Evolutionary conservation across 2,113 vertebrate species (phyloP), one percentile per base, ranked within the genome.

Genomic region (Chaetodon trifascialis): DNA sequence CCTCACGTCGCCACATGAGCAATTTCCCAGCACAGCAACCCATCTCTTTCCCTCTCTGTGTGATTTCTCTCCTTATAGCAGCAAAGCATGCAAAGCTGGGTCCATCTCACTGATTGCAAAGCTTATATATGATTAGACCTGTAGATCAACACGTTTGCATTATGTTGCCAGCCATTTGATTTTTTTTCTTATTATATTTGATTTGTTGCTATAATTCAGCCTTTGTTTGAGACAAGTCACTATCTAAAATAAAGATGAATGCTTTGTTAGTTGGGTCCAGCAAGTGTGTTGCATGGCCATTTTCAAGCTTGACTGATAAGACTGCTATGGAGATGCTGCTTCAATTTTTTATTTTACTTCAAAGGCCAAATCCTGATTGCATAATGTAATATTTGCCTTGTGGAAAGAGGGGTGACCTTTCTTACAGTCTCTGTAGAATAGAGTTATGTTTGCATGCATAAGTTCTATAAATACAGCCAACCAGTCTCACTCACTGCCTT

Each of bases 371-470:
- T 64, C 49, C 19, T 65, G 46, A 56, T 81, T 81, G 46, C n/a
- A 21, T 68, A 76, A 80, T 78, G 62, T 81, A 25, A 69, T 69
- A 66, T 76, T 88, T 82, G 19, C 67, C 68, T 60, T 4, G 16
- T 49, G 63, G 7, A 64, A 34, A 46, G 9, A 30, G 10, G 17
- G 1, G 11, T 68, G 25, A 73, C 74, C 54, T 88, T 82, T 76
- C 23, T 16, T 59, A 7, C 40, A 30, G 19, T 71, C 40, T 68
- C 55, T 63, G 55, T 17, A 44, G 58, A 62, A 58, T 19, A 46
- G 46, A 30, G n/a, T 65, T 16, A 62, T 30, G 30, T 75, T 47
- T 82, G 66, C 40, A 68, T 34, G 17, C 42, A 75, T 62, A 56
- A 30, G 60, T 64, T 3, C 72, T 68, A 23, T 40, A 25, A 70